phyloP scores from a whole-genome alignment of 2,888 invertebrate species.

The Drosophila atroscutellata region DNA sequence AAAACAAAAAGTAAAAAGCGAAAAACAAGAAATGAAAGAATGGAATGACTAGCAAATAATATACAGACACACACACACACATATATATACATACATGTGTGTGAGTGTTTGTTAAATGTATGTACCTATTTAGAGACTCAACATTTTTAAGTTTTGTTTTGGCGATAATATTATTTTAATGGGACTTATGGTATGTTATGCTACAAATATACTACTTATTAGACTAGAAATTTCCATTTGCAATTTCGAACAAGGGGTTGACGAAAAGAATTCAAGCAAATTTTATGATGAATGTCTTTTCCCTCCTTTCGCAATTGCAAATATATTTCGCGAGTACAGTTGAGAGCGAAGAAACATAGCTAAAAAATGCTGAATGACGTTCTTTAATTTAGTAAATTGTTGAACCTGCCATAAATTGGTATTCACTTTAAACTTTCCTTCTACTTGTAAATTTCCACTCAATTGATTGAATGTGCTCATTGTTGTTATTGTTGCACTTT shows the following conservation, averaged over 20 bases:
- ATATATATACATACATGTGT: neutral
- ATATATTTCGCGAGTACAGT: neutral
- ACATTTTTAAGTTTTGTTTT: neutral
- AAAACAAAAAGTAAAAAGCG: constrained; percentile 6
- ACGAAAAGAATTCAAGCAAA: neutral
- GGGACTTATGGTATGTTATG: neutral
- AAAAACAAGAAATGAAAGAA: constrained; percentile 3
- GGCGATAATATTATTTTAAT: neutral
- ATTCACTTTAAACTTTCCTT: constrained; percentile 37
- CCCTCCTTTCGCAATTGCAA: neutral
- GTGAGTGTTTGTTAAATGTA: neutral
- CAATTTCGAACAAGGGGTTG: neutral
- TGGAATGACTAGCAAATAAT: constrained; percentile 3
- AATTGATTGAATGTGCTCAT: constrained; percentile 28
- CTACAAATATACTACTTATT: neutral
- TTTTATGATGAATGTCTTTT: constrained; percentile 1
- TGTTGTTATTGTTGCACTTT: constrained; percentile 37
- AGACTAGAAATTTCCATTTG: neutral
- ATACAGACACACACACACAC: neutral
- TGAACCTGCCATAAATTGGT: constrained; percentile 21
- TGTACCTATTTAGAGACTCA: neutral
- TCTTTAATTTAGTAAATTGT: constrained; percentile 11
- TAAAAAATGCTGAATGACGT: neutral
- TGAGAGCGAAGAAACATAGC: neutral
- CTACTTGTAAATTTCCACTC: constrained; percentile 37